Evolutionary conservation across 1,140 invertebrate species (phyloP), one percentile per base, ranked within the genome.

Genomic region (Physella acuta): DNA sequence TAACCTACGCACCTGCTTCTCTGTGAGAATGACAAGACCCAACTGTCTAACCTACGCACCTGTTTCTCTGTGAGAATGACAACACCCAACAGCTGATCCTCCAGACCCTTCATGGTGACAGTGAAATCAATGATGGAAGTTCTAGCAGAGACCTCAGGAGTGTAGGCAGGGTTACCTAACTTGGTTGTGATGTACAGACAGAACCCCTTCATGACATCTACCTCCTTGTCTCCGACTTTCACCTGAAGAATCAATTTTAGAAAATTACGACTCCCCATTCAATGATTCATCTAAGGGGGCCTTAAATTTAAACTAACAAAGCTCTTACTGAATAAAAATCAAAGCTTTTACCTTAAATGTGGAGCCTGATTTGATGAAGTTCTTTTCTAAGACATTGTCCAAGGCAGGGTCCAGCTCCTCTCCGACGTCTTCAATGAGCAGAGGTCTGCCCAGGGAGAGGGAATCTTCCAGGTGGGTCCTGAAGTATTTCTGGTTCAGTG

Each of bases 171-270:
- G 87, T 98, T 98, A 3, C 94, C 92, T 67, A 98, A 82, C 83
- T 98, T 98, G 0, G 95, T 98, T 2, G 96, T 98, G 56, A 98
- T 95, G 79, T 98, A 98, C 0, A 98, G 85, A 89, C 92, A 92
- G 80, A 98, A 98, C 5, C 94, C 94, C 63, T 93, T 93, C 91
- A 96, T 94, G 0, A 98, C 93, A 79, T 98, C 95, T 78, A 94
- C 95, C 85, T 98, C 95, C 81, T 97, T 97, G 83, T 97, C 95
- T 3, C 95, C 94, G 20, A 97, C 92, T 67, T 96, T 90, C 4
- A 94, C 89, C 90, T 92, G n/a, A n/a, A n/a, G n/a, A n/a, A n/a
- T n/a, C n/a, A n/a, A n/a, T n/a, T n/a, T n/a, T n/a, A n/a, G n/a
- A n/a, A n/a, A n/a, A n/a, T n/a, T n/a, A n/a, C n/a, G n/a, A n/a